A percentile compares a stretch with the other conserved stretches of the same genome.
Evolutionary conservation across 2,113 vertebrate genomes (phyloP).

Genomic region (Caretta caretta): DNA sequence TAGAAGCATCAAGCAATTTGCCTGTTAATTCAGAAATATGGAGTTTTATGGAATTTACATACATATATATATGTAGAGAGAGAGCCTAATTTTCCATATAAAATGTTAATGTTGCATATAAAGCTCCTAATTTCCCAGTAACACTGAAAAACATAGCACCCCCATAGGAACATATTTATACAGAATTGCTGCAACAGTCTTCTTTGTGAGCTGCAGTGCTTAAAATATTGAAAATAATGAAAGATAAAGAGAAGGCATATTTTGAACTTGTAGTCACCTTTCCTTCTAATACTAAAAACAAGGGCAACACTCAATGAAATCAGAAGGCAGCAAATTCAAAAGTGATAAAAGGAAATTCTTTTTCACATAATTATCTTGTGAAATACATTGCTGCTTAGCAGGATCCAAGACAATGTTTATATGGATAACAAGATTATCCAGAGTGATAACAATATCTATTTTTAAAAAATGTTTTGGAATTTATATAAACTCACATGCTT

Average conservation of each 20-base stretch:
- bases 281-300: not conserved
- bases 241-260: not conserved
- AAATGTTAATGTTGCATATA: not conserved
- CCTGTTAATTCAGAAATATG: not conserved
- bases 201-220: not conserved
- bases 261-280: not conserved
- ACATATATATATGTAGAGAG: not conserved
- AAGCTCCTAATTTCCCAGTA: not conserved
- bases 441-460: not conserved
- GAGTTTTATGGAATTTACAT: not conserved
- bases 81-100: not conserved
- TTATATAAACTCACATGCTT: not conserved
- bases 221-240: not conserved
- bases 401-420: not conserved
- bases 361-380: not conserved
- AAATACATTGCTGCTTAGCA: not conserved
- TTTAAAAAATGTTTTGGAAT: not conserved
- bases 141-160: not conserved
- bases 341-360: not conserved
- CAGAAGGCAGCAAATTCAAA: not conserved
- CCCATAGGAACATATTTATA: not conserved
- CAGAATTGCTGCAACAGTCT: not conserved
- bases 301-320: not conserved
- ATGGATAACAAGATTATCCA: not conserved
- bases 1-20: constrained; percentile 4